Base-by-base conservation (phyloP, 2,113 vertebrate genomes). In the Vanacampus margaritifer region DNA sequence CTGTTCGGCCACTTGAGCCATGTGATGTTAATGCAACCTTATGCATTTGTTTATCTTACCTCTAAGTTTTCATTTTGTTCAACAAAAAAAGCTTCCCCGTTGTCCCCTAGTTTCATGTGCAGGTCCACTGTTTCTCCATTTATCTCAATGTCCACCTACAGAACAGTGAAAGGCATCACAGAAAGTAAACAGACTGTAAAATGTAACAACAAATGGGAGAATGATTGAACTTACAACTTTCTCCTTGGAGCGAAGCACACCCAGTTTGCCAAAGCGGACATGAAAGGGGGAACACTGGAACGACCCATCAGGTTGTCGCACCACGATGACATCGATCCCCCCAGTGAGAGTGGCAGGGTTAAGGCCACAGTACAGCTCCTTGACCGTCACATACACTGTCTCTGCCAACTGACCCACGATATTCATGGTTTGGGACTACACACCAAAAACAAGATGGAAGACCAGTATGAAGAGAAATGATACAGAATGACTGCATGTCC, bases 11-110 rank as follows among this genome's bases (percentile, higher is more conserved):
- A 57, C 7, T 32, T 57, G 6, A 57, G 26, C 14, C 21, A 26
- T 23, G 10, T 37, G 59, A 23, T n/a, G 36, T 39, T 23, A 41
- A 39, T 62, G 19, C 59, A 35, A 21, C 5, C 8, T 11, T 24
- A 24, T 24, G 26, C 0, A 16, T 62, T 39, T 6, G 3, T 3
- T 32, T 28, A 8, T 43, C 66, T 75, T 48, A 95, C 96, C 89
- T 95, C 89, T 67, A 82, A 79, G 8, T 92, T 92, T 61, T 94
- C 93, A 2, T 84, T 86, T 83, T 98, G 92, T 74, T 95, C 92
- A 23, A 98, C 91, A 3, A 99, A 99, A 86, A 99, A 98, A 41
- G 96, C 96, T 77, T 98, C 97, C 69, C 96, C 96, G 2, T 94
- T 96, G 79, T 98, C 93, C 14, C 96, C 96, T 51, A 98, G 88